Percentiles rank a stretch among this genome's conserved stretches.
Conservation (phyloP, 1,140 invertebrate species). For the Lepidotrigona ventralis region DNA sequence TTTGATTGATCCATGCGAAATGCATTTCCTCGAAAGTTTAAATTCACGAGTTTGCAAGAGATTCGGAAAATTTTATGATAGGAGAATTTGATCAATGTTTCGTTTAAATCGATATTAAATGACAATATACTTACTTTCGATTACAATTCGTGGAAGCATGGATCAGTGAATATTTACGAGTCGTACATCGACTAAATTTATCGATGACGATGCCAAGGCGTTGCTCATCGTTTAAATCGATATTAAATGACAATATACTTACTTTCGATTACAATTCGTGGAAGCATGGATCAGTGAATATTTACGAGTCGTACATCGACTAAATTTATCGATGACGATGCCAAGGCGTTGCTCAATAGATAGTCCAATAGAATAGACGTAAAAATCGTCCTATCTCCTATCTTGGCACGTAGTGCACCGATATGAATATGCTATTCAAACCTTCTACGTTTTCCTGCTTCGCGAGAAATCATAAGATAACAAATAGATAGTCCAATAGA, state of each 20-base stretch:
- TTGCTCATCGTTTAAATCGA: neutral
- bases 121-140: neutral
- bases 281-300: neutral
- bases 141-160: neutral
- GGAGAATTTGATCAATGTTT: too few species aligned
- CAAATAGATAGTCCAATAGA: too few species aligned
- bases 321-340: conserved; percentile 39
- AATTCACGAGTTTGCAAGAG: too few species aligned
- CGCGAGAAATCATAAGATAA: conserved; percentile 37
- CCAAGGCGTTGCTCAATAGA: conserved; percentile 25
- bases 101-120: too few species aligned
- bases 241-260: neutral
- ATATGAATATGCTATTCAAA: conserved; percentile 32
- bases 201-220: conserved; percentile 18
- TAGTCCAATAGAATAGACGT: neutral
- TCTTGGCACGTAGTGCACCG: conserved; percentile 4
- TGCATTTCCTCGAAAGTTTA: too few species aligned
- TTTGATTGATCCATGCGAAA: too few species aligned
- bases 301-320: neutral
- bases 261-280: neutral
- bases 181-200: conserved; percentile 24
- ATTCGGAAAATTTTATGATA: too few species aligned
- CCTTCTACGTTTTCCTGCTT: conserved; percentile 13
- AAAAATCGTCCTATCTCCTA: conserved; percentile 26
- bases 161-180: neutral